Base-by-base conservation (phyloP, 1,140 invertebrate genomes). In the Penaeus vannamei region DNA sequence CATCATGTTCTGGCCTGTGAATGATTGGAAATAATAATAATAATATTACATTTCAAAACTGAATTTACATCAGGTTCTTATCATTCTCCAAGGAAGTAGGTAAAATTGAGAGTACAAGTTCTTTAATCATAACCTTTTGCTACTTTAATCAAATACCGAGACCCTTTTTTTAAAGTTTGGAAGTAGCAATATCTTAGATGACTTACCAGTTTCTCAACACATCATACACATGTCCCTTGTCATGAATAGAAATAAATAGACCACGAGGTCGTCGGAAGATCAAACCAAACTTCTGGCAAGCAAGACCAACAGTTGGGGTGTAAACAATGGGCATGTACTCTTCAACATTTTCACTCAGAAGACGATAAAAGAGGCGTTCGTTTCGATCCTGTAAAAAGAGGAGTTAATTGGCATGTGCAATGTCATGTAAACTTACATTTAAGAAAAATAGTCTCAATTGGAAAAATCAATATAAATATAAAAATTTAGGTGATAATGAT, bases 241-340 rank as follows among this genome's bases (percentile, higher is more conserved):
- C 99, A 92, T 99, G 97, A 91, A 99, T 98, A 0, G 98, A 98
- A 82, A 99, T 96, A 92, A 98, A 99, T 2, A 99, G 94, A 85
- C 99, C 99, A 92, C 97, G 95, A 0, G 98, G 98, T 93, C 98
- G 95, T 83, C 97, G 95, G 92, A 98, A 99, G 92, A 99, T 97
- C 46, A 98, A 95, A 59, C 98, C 98, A 92, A 98, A 99, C 92
- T 98, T 97, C 93, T 99, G 98, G 93, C 99, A 99, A 0, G 98
- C 98, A 91, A 97, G 94, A 0, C 99, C 99, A 20, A 99, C 99
- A 12, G 98, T 99, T 0, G 99, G 98, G 0, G 98, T 99, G 93
- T 99, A 99, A 5, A 99, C 97, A 92, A 99, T 97, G 0, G 99
- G 99, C 96, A 99, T 98, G 94, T 99, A 96, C 92, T 97, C 95